Conservation (phyloP, 2,113 vertebrate species). For the Rhagologus leucostigma region DNA sequence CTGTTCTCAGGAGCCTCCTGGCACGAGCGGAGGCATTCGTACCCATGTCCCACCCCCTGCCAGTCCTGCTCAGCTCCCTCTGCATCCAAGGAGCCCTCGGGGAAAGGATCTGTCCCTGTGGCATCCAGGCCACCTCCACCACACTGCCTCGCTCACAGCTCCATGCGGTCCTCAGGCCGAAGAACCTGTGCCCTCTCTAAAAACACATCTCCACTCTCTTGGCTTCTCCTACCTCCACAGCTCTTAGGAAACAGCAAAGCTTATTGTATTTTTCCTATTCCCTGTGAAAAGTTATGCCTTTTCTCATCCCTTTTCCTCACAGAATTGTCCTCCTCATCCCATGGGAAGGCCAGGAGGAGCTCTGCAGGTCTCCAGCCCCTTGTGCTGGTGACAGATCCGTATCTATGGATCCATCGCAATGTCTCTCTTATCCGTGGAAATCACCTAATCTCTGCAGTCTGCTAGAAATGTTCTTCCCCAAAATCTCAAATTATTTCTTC, state of each 20-base stretch:
- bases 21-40: rapidly evolving
- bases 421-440: not conserved
- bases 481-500: not conserved
- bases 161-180: not conserved
- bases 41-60: rapidly evolving
- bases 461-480: not conserved
- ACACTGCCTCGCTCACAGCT: rapidly evolving
- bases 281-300: not conserved
- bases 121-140: not conserved
- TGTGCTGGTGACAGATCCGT: rapidly evolving
- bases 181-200: rapidly evolving
- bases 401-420: not conserved
- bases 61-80: not conserved
- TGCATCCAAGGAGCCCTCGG: not conserved
- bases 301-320: not conserved
- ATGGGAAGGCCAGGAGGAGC: not conserved
- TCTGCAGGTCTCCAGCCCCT: not conserved
- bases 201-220: rapidly evolving
- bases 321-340: not conserved
- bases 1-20: not conserved
- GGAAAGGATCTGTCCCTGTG: not conserved
- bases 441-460: not conserved
- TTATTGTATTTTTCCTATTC: no score
- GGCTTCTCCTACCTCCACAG: not conserved
- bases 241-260: not conserved